A percentile compares a stretch with the other conserved stretches of the same genome.
Conservation (phyloP, 2,113 vertebrate species). For the Nipponia nippon region DNA sequence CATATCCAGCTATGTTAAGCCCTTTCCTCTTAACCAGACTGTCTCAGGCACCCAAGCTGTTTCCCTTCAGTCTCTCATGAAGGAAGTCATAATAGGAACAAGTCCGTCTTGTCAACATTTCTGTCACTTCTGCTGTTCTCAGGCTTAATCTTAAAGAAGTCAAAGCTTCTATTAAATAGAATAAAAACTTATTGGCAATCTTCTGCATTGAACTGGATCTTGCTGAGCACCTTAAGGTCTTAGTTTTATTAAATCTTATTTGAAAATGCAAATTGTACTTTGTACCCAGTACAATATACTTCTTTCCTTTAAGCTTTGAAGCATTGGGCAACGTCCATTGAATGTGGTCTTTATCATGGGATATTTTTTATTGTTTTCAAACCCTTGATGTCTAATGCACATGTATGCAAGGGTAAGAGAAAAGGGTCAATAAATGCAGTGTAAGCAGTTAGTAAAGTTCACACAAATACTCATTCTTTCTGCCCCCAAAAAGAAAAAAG, state of each 20-base stretch:
- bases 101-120: neutral
- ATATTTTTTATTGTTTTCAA: neutral
- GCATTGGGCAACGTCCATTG: neutral
- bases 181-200: neutral
- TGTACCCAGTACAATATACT: neutral
- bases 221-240: neutral
- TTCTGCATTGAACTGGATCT: neutral
- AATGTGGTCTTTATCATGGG: neutral
- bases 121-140: neutral
- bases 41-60: neutral
- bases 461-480: neutral
- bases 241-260: neutral
- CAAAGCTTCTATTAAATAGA: neutral
- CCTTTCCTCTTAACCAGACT: neutral
- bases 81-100: neutral
- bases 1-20: neutral
- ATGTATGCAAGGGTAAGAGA: neutral
- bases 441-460: neutral
- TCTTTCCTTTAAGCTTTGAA: neutral
- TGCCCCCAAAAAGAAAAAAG: neutral
- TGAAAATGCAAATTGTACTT: neutral
- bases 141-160: neutral
- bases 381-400: neutral
- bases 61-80: neutral
- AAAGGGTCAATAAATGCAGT: neutral